Evolutionary conservation across 2,113 vertebrate genomes (phyloP).

Genomic region (Calonectris borealis): DNA sequence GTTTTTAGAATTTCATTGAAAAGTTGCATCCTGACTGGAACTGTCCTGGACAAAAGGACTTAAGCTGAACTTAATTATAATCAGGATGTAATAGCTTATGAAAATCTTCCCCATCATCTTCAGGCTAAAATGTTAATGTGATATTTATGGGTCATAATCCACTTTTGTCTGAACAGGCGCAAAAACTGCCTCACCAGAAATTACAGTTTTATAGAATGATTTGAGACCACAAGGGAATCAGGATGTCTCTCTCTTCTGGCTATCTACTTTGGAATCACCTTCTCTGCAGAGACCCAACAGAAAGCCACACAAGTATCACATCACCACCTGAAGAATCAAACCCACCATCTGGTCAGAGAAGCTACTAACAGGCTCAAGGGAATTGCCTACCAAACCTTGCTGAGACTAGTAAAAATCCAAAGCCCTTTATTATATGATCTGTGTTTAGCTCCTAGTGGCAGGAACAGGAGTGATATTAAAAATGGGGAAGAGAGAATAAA

Average conservation of each 20-base stretch:
- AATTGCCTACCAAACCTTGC: not conserved
- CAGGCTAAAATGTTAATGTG: not conserved
- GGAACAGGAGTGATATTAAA: not conserved
- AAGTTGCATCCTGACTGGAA: not conserved
- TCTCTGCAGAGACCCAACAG: not conserved
- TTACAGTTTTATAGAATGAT: not conserved
- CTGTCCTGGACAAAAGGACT: not conserved
- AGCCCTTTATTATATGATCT: not conserved
- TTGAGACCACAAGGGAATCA: not conserved
- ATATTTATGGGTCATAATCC: not conserved
- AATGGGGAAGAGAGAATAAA: not conserved
- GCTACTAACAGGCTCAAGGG: not conserved
- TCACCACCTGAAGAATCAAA: not conserved
- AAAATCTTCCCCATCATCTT: not conserved
- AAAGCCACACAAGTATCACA: not conserved
- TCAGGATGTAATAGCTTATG: not conserved
- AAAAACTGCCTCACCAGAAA: not conserved
- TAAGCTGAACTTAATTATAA: not conserved
- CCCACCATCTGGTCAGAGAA: not conserved
- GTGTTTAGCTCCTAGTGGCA: not conserved
- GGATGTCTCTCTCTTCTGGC: not conserved
- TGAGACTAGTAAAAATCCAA: not conserved
- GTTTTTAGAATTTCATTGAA: not conserved
- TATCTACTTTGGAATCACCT: not conserved
- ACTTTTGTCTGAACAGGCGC: not conserved